Evolutionary conservation across 2,888 invertebrate genomes (phyloP).

Genomic region (Encarsia formosa): DNA sequence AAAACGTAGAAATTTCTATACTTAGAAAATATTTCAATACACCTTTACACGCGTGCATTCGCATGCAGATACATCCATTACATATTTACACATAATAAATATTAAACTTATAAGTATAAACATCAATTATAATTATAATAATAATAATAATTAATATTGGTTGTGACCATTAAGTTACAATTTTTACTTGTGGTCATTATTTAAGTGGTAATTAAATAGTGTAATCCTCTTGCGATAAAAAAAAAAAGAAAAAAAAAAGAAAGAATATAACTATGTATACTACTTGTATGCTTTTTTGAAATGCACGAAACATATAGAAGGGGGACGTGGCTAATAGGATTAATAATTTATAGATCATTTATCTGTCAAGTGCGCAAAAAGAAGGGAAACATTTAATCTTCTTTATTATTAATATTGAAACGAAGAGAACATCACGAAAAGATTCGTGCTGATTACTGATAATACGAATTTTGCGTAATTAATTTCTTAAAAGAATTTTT

Average conservation of each 20-base stretch:
- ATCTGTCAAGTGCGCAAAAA: constrained; percentile 41
- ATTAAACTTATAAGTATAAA: no score
- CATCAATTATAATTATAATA: no score
- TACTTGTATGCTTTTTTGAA: constrained; percentile 78
- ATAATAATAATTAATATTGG: constrained; percentile 39
- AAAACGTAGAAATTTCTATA: constrained; percentile 43
- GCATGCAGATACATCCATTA: no score
- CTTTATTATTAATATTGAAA: no score
- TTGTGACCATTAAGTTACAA: constrained; percentile 42
- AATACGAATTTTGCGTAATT: no score
- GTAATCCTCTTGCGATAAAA: constrained; percentile 44
- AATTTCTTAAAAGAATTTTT: no score
- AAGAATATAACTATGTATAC: constrained; percentile 50
- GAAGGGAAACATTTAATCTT: no score
- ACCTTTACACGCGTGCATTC: constrained; percentile 31
- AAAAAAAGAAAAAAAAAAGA: no score
- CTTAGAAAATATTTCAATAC: constrained; percentile 46
- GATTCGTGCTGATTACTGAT: no score
- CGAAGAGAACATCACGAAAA: no score
- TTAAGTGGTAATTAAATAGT: constrained; percentile 37
- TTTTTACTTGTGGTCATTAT: constrained; percentile 40
- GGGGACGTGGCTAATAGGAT: constrained; percentile 54
- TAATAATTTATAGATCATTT: constrained; percentile 52
- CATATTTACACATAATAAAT: no score
- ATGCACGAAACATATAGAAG: constrained; percentile 87